Conservation (phyloP, 1,140 invertebrate species). For the Sesamia nonagrioides region DNA sequence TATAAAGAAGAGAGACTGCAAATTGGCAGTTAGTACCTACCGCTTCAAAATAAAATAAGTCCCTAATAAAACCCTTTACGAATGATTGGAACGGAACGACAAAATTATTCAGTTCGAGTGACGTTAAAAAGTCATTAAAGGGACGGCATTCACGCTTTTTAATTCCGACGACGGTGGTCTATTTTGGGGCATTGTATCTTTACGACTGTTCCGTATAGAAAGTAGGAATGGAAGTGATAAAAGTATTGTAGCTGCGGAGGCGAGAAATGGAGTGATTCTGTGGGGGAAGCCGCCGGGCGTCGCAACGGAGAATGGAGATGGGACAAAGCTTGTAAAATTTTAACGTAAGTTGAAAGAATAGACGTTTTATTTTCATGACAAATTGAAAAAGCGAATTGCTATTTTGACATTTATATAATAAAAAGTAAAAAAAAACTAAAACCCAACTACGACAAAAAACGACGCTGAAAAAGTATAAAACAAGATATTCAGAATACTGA, state of each 20-base stretch:
- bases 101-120: slow-evolving; percentile 61
- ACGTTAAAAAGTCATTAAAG: slow-evolving; percentile 66
- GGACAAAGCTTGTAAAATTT: slow-evolving; percentile 33
- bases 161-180: slow-evolving; percentile 54
- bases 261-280: background rate
- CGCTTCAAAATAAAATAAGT: slow-evolving; percentile 55
- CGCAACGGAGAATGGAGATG: background rate
- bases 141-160: slow-evolving; percentile 62
- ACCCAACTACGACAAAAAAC: no score
- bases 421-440: no score
- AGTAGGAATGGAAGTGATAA: slow-evolving; percentile 35
- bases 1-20: slow-evolving; percentile 17
- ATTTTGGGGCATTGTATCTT: slow-evolving; percentile 48
- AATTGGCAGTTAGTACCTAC: slow-evolving; percentile 36
- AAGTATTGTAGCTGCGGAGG: slow-evolving; percentile 29
- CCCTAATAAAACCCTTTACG: slow-evolving; percentile 58
- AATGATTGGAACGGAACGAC: slow-evolving; percentile 58
- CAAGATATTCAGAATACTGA: no score
- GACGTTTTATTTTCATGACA: background rate
- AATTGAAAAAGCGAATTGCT: background rate
- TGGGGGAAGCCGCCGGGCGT: background rate
- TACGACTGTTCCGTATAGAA: slow-evolving; percentile 36
- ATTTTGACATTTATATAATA: background rate
- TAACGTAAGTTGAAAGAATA: slow-evolving; percentile 19
- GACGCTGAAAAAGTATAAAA: no score